A percentile compares a stretch with the other conserved stretches of the same genome.
phyloP scores from a whole-genome alignment of 2,797 vertebrate genomes.

The Amblyraja radiata region DNA sequence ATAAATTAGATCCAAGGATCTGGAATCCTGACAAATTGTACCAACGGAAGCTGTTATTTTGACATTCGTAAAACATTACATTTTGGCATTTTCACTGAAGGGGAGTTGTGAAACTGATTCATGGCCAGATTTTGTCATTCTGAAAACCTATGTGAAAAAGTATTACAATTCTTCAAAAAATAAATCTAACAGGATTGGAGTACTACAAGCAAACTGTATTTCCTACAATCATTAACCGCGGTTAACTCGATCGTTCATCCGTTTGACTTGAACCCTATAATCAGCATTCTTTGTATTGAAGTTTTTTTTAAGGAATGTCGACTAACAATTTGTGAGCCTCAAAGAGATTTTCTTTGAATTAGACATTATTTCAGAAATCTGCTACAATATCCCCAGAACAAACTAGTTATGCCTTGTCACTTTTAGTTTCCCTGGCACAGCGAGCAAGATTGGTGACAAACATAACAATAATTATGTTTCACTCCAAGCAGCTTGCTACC shows the following conservation, averaged over 20 bases:
- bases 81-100: not conserved
- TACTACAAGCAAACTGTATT: not conserved
- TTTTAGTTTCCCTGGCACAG: not conserved
- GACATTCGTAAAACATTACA: not conserved
- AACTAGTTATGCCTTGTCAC: not conserved
- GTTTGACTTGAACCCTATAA: not conserved
- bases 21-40: not conserved
- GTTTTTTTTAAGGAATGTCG: not conserved
- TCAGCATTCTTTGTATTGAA: not conserved
- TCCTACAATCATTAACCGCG: not conserved
- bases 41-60: not conserved
- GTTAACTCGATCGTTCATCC: not conserved
- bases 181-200: not conserved
- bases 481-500: not conserved
- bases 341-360: not conserved
- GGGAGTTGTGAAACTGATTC: slow-evolving; percentile 13
- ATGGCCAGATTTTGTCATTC: not conserved
- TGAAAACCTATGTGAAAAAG: not conserved
- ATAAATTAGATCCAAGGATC: not conserved
- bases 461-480: slow-evolving; percentile 6
- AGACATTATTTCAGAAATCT: slow-evolving; percentile 5
- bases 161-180: not conserved
- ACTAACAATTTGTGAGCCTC: not conserved
- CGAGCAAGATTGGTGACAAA: not conserved
- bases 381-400: not conserved